Base-by-base conservation (phyloP, 2,888 invertebrate genomes). In the Cosmorhoe ocellata region DNA sequence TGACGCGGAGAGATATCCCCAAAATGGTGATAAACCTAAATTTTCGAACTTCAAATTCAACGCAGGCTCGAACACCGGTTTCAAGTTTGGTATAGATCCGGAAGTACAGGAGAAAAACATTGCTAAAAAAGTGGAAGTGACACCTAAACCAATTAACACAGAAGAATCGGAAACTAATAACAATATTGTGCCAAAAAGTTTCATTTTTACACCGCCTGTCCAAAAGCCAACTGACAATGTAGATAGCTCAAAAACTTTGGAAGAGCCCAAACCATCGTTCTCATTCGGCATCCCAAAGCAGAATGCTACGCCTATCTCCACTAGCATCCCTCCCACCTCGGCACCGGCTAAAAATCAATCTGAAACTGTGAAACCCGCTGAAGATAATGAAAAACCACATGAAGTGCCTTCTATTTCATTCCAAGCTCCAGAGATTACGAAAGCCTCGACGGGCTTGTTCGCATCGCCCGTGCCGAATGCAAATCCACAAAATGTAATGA, bases 1-100 rank as follows among this genome's bases (percentile, higher is more conserved):
- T 56, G 85, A 80, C 0, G 59, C 73, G 11, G 71, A 71, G 14
- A 64, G 52, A 49, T 54, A 66, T 9, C 41, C 44, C 1, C 22
- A 18, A 13, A 10, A 38, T 8, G 39, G 12, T 5, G 12, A 8
- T 11, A 31, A 46, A 12, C 45, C 53, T 3, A 51, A 36, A 38
- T 53, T 48, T 33, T 45, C 13, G 0, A 46, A 42, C 33, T 85
- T 83, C 54, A 81, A 81, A 41, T 86, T 86, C 52, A 73, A 72
- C 1, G 54, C 58, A n/a, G 59, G 57, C 28, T 9, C 65, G 32
- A 72, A 69, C 43, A 64, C 46, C 14, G 54, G 71, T 13, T 86
- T 86, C 56, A 85, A 85, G 66, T 87, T 86, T 63, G 85, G 88
- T 1, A 81, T 83, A 50, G 74, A 82, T 60, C 72, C 72, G 0